These are phyloP conservation scores for Saccopteryx bilineata DNA, from an alignment of 2,113 vertebrate species.

Conservation along the genomic window DNA sequence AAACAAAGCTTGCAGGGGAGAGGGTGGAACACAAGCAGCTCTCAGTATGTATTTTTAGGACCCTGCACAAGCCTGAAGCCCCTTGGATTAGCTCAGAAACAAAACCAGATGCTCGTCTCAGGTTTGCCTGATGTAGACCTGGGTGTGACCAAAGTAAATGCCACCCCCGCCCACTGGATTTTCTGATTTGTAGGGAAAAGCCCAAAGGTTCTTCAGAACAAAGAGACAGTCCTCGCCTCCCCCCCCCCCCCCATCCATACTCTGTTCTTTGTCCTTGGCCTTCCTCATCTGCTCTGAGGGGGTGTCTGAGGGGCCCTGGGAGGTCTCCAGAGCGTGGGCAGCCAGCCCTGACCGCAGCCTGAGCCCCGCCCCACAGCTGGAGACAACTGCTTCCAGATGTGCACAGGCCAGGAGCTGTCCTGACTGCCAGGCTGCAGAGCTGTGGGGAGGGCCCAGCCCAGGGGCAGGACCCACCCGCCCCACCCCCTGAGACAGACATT, in stretches of 20 bases:
- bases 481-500: background rate
- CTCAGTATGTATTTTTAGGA: conserved; percentile 58
- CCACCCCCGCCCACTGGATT: background rate
- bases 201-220: conserved; percentile 41
- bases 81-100: conserved; percentile 62
- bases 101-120: conserved; percentile 8
- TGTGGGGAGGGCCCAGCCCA: background rate
- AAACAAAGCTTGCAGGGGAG: background rate
- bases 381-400: conserved; percentile 74
- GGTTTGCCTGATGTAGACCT: background rate
- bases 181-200: conserved; percentile 22
- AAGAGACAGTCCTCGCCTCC: background rate
- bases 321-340: background rate
- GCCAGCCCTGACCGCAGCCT: background rate
- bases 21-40: background rate
- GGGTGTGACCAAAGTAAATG: background rate
- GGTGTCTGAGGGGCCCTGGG: background rate
- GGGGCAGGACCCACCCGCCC: background rate
- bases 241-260: background rate
- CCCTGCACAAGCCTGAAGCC: background rate
- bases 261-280: background rate
- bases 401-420: background rate
- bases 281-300: background rate
- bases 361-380: background rate
- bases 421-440: background rate